Percentiles rank a stretch among this genome's conserved stretches.
Evolutionary conservation across 2,113 vertebrate genomes (phyloP).

Genomic region (Lepisosteus osseus): DNA sequence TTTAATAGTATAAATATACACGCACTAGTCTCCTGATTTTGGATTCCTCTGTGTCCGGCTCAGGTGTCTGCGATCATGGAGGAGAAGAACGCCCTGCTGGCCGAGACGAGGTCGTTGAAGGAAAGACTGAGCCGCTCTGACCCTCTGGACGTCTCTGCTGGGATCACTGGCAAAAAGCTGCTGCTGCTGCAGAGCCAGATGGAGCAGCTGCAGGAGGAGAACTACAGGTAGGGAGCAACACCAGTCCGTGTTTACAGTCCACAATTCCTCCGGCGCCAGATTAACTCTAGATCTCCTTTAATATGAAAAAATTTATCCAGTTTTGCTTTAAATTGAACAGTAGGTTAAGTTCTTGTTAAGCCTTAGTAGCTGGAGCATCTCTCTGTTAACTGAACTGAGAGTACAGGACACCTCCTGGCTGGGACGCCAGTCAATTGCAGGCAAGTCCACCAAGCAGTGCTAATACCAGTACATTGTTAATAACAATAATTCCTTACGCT

Average conservation of each 20-base stretch:
- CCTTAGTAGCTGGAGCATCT: too few species aligned
- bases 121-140: conserved; percentile 58
- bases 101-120: conserved; percentile 63
- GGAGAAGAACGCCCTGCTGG: conserved; percentile 69
- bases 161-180: conserved; percentile 80
- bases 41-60: too few species aligned
- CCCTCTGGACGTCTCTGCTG: conserved; percentile 51
- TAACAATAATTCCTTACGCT: not conserved
- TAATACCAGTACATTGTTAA: not conserved
- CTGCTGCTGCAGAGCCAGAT: conserved; percentile 85
- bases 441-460: not conserved
- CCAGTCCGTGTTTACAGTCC: not conserved
- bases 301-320: too few species aligned
- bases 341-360: too few species aligned
- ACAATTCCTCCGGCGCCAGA: not conserved
- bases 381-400: too few species aligned
- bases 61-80: conserved; percentile 73
- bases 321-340: too few species aligned
- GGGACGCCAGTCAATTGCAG: too few species aligned
- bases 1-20: too few species aligned
- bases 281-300: too few species aligned
- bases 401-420: too few species aligned
- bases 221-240: conserved; percentile 69
- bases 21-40: too few species aligned
- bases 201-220: conserved; percentile 88